Base-by-base conservation (phyloP, 2,797 vertebrate genomes). In the Cossypha heuglini region DNA sequence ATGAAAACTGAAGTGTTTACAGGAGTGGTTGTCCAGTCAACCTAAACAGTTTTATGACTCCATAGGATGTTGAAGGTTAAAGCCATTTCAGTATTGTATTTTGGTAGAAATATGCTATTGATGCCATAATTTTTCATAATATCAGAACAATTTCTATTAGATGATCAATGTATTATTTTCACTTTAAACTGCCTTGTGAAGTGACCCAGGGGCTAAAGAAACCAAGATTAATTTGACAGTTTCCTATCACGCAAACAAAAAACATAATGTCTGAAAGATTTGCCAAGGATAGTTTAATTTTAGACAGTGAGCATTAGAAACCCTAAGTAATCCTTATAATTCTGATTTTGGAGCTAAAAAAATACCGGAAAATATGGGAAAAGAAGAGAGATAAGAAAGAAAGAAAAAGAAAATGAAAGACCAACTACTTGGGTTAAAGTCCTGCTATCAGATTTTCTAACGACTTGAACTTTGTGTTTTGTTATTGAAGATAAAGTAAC, bases 1-100 rank as follows among this genome's bases (percentile, higher is more conserved):
- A 90, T 92, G 86, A 91, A 86, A 96, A 93, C 57, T 67, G 29
- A 92, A 82, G 20, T 87, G 71, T 92, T 95, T 90, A 88, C 71
- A 84, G 37, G 52, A 93, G 11, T 35, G 38, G n/a, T 71, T 4
- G 7, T 85, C 63, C 80, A 89, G 86, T 74, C 80, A 73, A 29
- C 71, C 77, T 71, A 73, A 76, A 64, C 17, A 61, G 16, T 79
- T 86, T 91, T 64, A 88, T 64, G 52, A 61, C 74, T 64, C 40
- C 25, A 58, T 15, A 80, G 24, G 33, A 59, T 76, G 35, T 26
- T 89, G 80, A 95, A 96, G 86, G 83, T 76, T 77, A 93, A 94
- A 94, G 78, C 26, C 28, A 90, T 87, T 84, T 85, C 28, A 58
- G 28, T 68, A 18, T 62, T 77, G 17, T 67, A 74, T 94, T 94